Percentiles rank a stretch among this genome's conserved stretches.
These are phyloP conservation scores for Danaus chrysippus DNA, from an alignment of 2,888 invertebrate genomes.

Conservation along the genomic window DNA sequence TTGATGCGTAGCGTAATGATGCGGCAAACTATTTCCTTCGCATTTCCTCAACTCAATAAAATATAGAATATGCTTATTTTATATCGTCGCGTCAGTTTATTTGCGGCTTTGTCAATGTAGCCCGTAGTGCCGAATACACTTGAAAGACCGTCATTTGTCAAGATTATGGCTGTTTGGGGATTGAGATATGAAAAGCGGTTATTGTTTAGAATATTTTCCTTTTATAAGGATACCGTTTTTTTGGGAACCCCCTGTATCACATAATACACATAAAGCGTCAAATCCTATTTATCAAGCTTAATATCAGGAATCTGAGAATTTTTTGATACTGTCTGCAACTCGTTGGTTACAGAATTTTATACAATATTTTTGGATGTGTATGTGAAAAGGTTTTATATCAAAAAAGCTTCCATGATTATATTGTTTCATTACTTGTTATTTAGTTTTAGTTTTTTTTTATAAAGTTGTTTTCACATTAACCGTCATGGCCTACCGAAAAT, in stretches of 20 bases:
- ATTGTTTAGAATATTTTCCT: conserved; percentile 73
- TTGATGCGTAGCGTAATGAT: conserved; percentile 75
- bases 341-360: conserved; percentile 5
- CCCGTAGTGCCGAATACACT: conserved; percentile 66
- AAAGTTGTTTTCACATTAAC: too few relatives aligned
- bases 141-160: conserved; percentile 76
- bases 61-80: conserved; percentile 77
- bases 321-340: conserved; percentile 14
- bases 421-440: too few relatives aligned
- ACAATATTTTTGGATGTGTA: too few relatives aligned
- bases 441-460: too few relatives aligned
- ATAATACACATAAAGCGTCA: conserved; percentile 37
- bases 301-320: conserved; percentile 21
- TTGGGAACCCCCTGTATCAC: conserved; percentile 36
- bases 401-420: too few relatives aligned
- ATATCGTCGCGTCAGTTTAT: conserved; percentile 71
- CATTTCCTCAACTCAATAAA: conserved; percentile 77
- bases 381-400: too few relatives aligned
- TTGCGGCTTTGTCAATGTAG: conserved; percentile 72
- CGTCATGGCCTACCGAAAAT: too few relatives aligned
- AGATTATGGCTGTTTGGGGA: conserved; percentile 72
- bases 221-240: conserved; percentile 45
- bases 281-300: conserved; percentile 30
- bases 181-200: conserved; percentile 73
- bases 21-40: conserved; percentile 76